phyloP scores from a whole-genome alignment of 2,888 invertebrate genomes.

The Julus scandinavius region DNA sequence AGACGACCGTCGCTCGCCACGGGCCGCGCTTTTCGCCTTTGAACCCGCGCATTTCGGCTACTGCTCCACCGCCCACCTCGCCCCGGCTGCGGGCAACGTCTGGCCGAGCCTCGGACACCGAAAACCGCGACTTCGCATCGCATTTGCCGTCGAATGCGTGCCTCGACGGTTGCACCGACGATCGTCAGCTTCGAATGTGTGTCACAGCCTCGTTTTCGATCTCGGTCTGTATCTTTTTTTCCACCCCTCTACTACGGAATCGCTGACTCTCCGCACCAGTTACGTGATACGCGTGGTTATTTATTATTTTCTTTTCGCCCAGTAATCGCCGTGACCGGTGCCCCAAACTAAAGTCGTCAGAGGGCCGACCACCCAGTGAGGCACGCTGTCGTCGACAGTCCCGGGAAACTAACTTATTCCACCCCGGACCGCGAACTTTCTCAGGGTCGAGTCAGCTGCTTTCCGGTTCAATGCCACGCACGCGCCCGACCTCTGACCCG shows the following conservation, averaged over 20 bases:
- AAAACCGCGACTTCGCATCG: background rate
- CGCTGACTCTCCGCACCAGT: too few relatives aligned
- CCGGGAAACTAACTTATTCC: too few relatives aligned
- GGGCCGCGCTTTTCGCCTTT: background rate
- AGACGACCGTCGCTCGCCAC: conserved; percentile 1
- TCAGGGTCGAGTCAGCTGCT: too few relatives aligned
- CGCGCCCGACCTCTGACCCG: too few relatives aligned
- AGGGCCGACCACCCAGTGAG: too few relatives aligned
- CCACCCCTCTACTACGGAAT: too few relatives aligned
- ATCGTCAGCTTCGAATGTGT: background rate
- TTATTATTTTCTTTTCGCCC: background rate
- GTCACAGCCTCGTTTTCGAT: conserved; percentile 25
- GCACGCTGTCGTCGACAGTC: too few relatives aligned
- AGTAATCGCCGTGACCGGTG: too few relatives aligned
- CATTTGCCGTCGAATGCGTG: background rate
- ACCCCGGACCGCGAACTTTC: too few relatives aligned
- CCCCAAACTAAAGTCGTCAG: too few relatives aligned
- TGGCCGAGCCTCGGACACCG: background rate
- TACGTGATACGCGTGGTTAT: too few relatives aligned
- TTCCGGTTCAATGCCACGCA: too few relatives aligned
- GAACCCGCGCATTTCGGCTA: background rate
- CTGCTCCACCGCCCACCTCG: background rate
- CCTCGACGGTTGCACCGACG: background rate
- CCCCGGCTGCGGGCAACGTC: background rate
- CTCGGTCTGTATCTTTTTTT: background rate